Evolutionary conservation across 2,113 vertebrate species (phyloP).

Genomic region (Sturnus vulgaris): DNA sequence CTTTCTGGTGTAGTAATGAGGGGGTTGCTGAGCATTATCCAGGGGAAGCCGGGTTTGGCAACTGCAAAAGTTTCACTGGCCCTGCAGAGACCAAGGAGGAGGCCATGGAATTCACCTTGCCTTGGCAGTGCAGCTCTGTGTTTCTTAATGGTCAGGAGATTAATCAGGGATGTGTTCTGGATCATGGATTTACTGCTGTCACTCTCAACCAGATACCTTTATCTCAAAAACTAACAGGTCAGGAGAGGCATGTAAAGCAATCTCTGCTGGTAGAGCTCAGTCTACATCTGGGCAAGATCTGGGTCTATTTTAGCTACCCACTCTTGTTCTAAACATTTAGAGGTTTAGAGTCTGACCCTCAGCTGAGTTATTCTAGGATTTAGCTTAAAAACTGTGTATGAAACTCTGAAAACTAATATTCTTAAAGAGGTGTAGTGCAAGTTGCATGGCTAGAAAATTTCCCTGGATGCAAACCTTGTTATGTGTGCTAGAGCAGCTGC

Average conservation of each 20-base stretch:
- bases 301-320: background rate
- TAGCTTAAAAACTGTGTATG: background rate
- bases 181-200: background rate
- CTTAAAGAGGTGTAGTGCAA: background rate
- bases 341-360: background rate
- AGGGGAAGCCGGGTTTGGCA: background rate
- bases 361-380: background rate
- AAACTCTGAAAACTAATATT: background rate
- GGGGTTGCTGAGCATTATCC: background rate
- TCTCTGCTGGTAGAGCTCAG: background rate
- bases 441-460: background rate
- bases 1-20: background rate
- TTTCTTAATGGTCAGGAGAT: background rate
- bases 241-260: background rate
- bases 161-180: background rate
- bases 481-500: background rate
- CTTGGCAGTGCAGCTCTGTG: background rate
- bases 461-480: background rate
- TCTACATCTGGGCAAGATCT: background rate
- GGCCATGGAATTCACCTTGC: background rate
- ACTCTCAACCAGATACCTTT: background rate
- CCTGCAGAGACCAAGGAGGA: background rate
- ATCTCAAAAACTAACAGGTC: background rate
- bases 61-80: background rate
- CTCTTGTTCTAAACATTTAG: background rate